Conservation (phyloP, 2,113 vertebrate genomes). For the Chloropsis hardwickii region DNA sequence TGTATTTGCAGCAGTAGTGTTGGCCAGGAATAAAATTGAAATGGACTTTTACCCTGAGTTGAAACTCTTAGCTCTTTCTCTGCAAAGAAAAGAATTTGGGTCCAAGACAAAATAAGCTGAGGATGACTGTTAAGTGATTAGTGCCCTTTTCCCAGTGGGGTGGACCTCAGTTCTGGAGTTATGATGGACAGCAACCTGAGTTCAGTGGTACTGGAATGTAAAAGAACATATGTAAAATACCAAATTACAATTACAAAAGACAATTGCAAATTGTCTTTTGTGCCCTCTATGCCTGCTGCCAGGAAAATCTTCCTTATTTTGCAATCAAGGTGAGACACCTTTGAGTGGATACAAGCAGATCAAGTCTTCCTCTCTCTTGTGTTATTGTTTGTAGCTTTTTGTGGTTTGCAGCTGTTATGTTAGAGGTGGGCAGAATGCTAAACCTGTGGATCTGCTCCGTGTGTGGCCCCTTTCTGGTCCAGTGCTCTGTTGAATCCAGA, state of each 20-base stretch:
- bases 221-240: neutral
- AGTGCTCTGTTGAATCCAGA: neutral
- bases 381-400: neutral
- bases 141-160: neutral
- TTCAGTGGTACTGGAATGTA: neutral
- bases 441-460: neutral
- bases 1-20: neutral
- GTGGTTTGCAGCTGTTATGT: neutral
- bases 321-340: neutral
- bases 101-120: neutral
- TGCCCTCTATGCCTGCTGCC: neutral
- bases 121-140: neutral
- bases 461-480: neutral
- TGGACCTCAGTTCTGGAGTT: neutral
- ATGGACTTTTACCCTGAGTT: neutral
- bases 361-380: neutral
- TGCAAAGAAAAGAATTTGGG: neutral
- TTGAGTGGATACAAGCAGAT: neutral
- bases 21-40: neutral
- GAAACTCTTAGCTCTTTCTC: neutral
- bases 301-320: neutral
- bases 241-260: too few species aligned
- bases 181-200: neutral
- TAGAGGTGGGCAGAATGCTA: neutral
- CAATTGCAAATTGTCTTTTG: neutral